A percentile compares a stretch with the other conserved stretches of the same genome.
Evolutionary conservation across 2,113 vertebrate species (phyloP).

Genomic region (Zapus hudsonius): DNA sequence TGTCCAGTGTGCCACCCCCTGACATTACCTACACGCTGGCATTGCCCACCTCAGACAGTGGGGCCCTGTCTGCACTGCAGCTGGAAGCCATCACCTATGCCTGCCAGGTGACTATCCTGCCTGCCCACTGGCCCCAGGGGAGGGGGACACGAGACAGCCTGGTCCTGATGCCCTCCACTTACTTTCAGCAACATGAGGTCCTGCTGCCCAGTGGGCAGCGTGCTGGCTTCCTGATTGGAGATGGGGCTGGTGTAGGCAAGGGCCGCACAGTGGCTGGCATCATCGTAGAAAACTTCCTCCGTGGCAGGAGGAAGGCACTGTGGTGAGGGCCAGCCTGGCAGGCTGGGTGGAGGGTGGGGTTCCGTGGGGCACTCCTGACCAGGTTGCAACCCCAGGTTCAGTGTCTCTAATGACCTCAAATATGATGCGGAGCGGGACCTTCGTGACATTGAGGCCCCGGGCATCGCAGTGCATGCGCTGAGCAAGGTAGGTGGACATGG

Average conservation of each 20-base stretch:
- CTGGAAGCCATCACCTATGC: slow-evolving; percentile 97
- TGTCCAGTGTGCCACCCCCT: slow-evolving; percentile 97
- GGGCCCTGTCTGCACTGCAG: slow-evolving; percentile 95
- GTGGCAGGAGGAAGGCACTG: slow-evolving; percentile 94
- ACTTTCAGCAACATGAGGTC: slow-evolving; percentile 95
- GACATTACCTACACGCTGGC: slow-evolving; percentile 95
- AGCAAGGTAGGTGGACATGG: slow-evolving; percentile 91
- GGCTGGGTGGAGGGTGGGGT: not conserved
- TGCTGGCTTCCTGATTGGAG: slow-evolving; percentile 97
- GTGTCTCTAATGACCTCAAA: slow-evolving; percentile 98
- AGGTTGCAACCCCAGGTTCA: slow-evolving; percentile 90
- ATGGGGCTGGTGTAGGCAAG: slow-evolving; percentile 97
- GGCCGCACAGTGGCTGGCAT: slow-evolving; percentile 97
- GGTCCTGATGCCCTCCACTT: slow-evolving; percentile 1
- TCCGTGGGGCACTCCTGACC: not conserved
- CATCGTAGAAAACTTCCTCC: slow-evolving; percentile 95
- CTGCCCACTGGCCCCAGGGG: fast-evolving
- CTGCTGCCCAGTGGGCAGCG: slow-evolving; percentile 94
- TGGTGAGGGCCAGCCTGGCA: slow-evolving; percentile 87
- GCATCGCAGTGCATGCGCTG: slow-evolving; percentile 95
- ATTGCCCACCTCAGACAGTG: slow-evolving; percentile 87
- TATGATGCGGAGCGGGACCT: slow-evolving; percentile 98
- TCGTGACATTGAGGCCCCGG: slow-evolving; percentile 93
- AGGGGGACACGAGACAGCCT: fast-evolving
- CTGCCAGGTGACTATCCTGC: slow-evolving; percentile 91